Conservation (phyloP, 92 coral and sea anemone species). For the Anthopleura xanthogrammica region DNA sequence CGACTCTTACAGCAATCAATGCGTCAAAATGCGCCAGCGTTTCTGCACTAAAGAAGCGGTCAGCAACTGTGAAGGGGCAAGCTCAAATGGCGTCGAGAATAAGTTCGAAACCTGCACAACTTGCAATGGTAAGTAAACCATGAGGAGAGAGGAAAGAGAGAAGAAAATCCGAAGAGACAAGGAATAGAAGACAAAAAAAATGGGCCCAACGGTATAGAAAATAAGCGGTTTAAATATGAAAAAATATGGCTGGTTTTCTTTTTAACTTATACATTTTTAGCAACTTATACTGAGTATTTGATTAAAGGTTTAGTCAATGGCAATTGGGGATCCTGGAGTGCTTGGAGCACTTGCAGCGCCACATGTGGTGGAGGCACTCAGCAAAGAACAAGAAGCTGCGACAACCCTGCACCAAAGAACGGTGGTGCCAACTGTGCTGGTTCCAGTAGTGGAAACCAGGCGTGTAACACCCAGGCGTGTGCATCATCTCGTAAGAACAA, state of each 20-base stretch:
- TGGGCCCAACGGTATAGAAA: too few species aligned
- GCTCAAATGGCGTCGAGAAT: slow-evolving; percentile 2
- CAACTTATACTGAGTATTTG: not conserved
- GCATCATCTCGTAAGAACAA: not conserved
- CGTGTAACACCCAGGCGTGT: slow-evolving; percentile 22
- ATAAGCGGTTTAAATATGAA: too few species aligned
- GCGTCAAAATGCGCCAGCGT: slow-evolving; percentile 22
- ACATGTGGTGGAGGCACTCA: slow-evolving; percentile 23
- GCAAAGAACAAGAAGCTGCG: slow-evolving; percentile 21
- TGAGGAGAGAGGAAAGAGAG: not conserved
- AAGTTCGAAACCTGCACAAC: slow-evolving; percentile 3
- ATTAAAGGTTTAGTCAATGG: slow-evolving; percentile 14
- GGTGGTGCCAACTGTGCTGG: slow-evolving; percentile 33
- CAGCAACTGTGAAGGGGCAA: slow-evolving; percentile 15
- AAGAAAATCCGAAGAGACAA: too few species aligned
- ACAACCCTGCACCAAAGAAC: slow-evolving; percentile 37
- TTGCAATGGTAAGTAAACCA: slow-evolving; percentile 3
- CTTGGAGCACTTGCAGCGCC: slow-evolving; percentile 21
- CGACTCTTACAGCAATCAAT: slow-evolving; percentile 2
- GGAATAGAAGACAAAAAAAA: too few species aligned
- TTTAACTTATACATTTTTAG: too few species aligned
- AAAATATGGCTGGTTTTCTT: too few species aligned
- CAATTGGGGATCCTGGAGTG: slow-evolving; percentile 27
- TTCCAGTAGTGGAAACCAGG: slow-evolving; percentile 21
- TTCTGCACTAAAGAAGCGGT: slow-evolving; percentile 30